phyloP scores from a whole-genome alignment of 2,888 invertebrate species.

The Ennomos fuscantarius region DNA sequence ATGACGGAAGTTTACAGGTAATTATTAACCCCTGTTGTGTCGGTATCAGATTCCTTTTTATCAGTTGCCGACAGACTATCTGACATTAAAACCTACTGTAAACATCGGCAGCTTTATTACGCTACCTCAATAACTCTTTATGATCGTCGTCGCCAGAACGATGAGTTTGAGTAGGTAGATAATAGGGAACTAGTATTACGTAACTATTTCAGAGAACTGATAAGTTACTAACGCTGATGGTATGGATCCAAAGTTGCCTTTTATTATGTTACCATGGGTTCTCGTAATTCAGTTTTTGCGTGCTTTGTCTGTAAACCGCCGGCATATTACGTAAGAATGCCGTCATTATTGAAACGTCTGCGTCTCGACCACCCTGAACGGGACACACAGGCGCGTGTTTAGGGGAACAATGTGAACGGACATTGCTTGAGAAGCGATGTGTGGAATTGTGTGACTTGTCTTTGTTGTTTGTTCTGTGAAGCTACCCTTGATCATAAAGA shows the following conservation, averaged over 20 bases:
- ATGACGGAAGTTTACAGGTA: constrained; percentile 7
- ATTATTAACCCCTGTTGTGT: neutral
- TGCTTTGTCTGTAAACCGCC: constrained; percentile 57
- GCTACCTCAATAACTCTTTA: constrained; percentile 56
- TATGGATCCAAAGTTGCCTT: constrained; percentile 48
- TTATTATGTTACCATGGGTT: constrained; percentile 67
- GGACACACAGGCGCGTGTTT: constrained; percentile 64
- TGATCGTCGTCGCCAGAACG: constrained; percentile 39
- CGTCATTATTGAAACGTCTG: constrained; percentile 75
- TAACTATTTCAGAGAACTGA: constrained; percentile 58
- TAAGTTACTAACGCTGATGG: constrained; percentile 43
- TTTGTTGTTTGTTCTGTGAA: constrained; percentile 5
- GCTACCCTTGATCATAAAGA: neutral
- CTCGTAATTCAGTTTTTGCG: constrained; percentile 69
- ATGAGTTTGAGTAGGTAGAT: constrained; percentile 50
- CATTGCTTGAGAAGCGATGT: constrained; percentile 32
- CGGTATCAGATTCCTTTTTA: constrained; percentile 16
- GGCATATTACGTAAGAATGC: constrained; percentile 66
- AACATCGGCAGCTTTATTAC: constrained; percentile 46
- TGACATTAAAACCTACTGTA: constrained; percentile 23
- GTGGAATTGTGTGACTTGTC: constrained; percentile 24
- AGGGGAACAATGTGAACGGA: constrained; percentile 48
- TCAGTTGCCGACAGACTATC: constrained; percentile 35
- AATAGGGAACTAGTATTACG: constrained; percentile 54
- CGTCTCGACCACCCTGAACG: constrained; percentile 70